These are phyloP conservation scores for Grantiella picta DNA, from an alignment of 2,113 vertebrate species.

Conservation along the genomic window DNA sequence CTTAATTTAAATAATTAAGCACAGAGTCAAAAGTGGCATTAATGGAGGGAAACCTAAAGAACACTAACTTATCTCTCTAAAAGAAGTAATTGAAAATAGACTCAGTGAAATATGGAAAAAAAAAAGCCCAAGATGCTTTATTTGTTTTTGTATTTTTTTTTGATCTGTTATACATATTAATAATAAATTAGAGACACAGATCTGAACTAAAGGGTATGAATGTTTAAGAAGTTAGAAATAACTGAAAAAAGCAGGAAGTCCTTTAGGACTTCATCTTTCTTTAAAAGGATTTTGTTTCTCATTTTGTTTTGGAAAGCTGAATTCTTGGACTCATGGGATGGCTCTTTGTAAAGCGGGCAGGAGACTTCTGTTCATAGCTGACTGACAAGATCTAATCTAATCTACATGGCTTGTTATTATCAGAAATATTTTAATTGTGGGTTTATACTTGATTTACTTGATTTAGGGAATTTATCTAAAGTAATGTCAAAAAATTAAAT, in stretches of 20 bases:
- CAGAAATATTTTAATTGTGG: not conserved
- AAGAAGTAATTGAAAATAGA: not conserved
- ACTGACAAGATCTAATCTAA: not conserved
- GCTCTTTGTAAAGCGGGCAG: not conserved
- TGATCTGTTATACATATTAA: constrained; percentile 4
- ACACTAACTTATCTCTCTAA: not conserved
- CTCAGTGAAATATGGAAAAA: not conserved
- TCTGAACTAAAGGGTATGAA: constrained; percentile 26
- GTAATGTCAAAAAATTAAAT: not conserved
- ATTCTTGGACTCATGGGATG: not conserved
- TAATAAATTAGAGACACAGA: constrained; percentile 44
- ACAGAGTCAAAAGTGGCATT: not conserved
- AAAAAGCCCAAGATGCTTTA: not conserved
- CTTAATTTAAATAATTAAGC: not conserved
- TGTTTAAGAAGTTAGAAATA: constrained; percentile 50
- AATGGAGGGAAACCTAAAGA: not conserved
- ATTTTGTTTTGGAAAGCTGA: constrained; percentile 20
- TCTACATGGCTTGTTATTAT: not conserved
- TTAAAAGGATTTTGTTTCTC: not conserved
- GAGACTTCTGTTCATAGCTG: not conserved
- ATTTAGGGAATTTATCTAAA: not conserved
- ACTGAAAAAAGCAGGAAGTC: constrained; percentile 30
- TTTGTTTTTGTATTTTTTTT: not conserved
- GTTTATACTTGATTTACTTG: not conserved
- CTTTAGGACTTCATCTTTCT: not conserved